These are phyloP conservation scores for Myocastor coypus DNA, from an alignment of 2,113 vertebrate species.

Conservation along the genomic window DNA sequence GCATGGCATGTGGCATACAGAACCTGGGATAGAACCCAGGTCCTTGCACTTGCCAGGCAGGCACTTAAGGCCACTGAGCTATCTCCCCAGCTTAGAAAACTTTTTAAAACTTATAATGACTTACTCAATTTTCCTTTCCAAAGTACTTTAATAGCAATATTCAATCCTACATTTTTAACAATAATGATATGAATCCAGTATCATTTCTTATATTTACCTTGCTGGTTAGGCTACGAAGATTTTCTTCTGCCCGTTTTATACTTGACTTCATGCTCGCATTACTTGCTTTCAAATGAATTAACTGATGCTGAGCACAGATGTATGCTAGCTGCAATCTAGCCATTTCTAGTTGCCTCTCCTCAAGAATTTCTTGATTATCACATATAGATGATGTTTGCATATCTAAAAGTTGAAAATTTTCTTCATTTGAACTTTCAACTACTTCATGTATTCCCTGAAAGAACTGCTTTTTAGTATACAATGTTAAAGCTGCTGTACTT, in stretches of 20 bases:
- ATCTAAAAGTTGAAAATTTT: constrained; percentile 88
- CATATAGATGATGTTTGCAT: constrained; percentile 80
- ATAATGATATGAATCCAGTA: neutral
- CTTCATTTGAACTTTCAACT: constrained; percentile 87
- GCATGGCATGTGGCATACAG: too few relatives aligned
- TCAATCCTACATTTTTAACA: neutral
- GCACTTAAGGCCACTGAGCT: too few relatives aligned
- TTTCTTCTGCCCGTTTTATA: constrained; percentile 88
- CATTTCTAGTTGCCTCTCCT: constrained; percentile 87
- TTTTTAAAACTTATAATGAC: neutral
- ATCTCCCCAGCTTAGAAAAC: neutral
- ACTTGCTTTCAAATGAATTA: constrained; percentile 89
- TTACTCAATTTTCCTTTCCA: neutral
- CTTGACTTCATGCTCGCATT: constrained; percentile 87
- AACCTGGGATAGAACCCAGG: too few relatives aligned
- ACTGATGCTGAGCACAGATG: constrained; percentile 90
- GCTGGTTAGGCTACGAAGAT: constrained; percentile 74
- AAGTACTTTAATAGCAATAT: neutral
- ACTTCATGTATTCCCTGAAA: constrained; percentile 86
- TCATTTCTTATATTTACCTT: constrained; percentile 83
- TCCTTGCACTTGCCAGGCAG: too few relatives aligned
- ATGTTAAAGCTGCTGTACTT: constrained; percentile 89
- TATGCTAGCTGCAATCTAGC: constrained; percentile 90
- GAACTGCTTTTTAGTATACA: constrained; percentile 88
- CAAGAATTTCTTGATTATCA: constrained; percentile 67